Evolutionary conservation across 2,888 invertebrate species (phyloP).

Genomic region (Acanthacorydalis orientalis): DNA sequence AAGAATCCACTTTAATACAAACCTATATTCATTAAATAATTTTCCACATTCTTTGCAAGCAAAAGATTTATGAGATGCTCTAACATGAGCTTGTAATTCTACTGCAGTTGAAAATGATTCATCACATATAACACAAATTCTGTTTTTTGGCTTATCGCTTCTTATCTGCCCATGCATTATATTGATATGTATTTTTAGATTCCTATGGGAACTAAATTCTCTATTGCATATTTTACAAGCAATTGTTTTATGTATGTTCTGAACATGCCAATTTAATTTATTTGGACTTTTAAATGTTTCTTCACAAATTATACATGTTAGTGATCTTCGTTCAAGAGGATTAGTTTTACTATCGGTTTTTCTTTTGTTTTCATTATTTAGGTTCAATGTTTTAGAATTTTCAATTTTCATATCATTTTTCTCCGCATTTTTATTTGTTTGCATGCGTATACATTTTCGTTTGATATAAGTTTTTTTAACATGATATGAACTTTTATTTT

Average conservation of each 20-base stretch:
- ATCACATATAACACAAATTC: no score
- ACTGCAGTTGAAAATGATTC: no score
- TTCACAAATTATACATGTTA: slow-evolving; percentile 6
- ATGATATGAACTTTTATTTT: neutral
- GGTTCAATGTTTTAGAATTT: neutral
- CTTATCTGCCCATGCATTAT: neutral
- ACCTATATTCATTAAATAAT: no score
- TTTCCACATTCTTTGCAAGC: no score
- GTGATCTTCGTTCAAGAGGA: slow-evolving; percentile 5
- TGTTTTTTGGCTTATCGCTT: no score
- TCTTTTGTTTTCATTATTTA: neutral
- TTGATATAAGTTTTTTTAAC: neutral
- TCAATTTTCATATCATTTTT: no score
- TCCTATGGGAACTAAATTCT: slow-evolving; percentile 6
- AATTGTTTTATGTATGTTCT: slow-evolving; percentile 1
- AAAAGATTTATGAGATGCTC: no score
- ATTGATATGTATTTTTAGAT: slow-evolving; percentile 5
- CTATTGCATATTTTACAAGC: slow-evolving; percentile 7
- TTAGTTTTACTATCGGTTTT: slow-evolving; percentile 3
- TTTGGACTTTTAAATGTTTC: slow-evolving; percentile 1
- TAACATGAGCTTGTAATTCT: no score
- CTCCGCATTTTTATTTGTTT: no score
- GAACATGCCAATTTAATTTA: slow-evolving; percentile 3
- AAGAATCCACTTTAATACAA: no score
- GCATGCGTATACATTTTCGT: slow-evolving; percentile 1